Evolutionary conservation across 2,797 vertebrate species (phyloP), one percentile per base, ranked within the genome.

Genomic region (Sebastes itinus): DNA sequence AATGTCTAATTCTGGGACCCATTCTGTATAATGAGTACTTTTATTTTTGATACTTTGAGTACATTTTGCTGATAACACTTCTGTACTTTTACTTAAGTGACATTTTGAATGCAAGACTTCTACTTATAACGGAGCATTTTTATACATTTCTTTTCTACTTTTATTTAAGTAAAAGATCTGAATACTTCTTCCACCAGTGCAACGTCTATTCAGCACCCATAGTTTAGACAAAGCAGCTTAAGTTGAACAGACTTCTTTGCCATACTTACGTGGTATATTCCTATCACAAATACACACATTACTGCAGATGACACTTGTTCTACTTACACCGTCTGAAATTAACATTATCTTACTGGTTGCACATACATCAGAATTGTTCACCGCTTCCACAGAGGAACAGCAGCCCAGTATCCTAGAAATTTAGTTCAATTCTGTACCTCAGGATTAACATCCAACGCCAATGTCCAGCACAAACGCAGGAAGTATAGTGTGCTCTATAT

Each of bases 361-460:
- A 25, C 38, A 1, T 27, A 35, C 61, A 60, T 60, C 27, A 28
- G 58, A 59, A 55, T 22, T 16, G 8, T 6, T n/a, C 16, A 61
- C 5, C 18, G 52, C 20, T 69, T 35, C 30, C 6, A 25, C 2
- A 68, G 12, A 6, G 30, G 23, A 70, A 70, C 18, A 58, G 0
- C 52, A 38, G 4, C 8, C 13, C 1, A 1, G 5, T 18, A 7
- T 58, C 32, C 46, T 49, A 4, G 16, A 49, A 49, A 49, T 49
- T 20, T 7, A 49, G 46, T 8, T 49, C 0, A 49, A 49, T 49
- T 20, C 0, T 46, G 42, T 8, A 49, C 7, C 0, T 20, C 46
- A 49, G 0, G 18, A 49, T 49, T 49, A 20, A 49, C 46, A 20
- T 2, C 46, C 2, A 49, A 49, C 18, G 46, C 3, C 18, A 49